These are phyloP conservation scores for Melopsittacus undulatus DNA, from an alignment of 2,797 vertebrate species.

Conservation along the genomic window DNA sequence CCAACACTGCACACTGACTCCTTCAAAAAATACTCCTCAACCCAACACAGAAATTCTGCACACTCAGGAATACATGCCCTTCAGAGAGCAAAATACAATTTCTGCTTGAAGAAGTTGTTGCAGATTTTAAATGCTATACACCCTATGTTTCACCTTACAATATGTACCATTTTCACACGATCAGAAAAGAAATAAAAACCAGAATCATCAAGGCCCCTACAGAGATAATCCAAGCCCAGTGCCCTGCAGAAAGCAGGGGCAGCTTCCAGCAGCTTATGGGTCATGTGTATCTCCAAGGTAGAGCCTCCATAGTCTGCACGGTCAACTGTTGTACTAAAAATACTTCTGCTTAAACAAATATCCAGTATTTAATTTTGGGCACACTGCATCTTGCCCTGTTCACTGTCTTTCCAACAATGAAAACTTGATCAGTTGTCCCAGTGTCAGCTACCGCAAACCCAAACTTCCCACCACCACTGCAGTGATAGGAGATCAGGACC, in stretches of 20 bases:
- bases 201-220: not conserved
- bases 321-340: not conserved
- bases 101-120: not conserved
- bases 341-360: not conserved
- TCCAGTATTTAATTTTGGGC: accelerated
- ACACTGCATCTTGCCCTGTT: not conserved
- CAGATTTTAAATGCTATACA: not conserved
- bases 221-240: accelerated
- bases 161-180: not conserved
- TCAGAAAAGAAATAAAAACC: no score
- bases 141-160: no score
- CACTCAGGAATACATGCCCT: not conserved
- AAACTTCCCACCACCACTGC: not conserved
- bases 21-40: not conserved
- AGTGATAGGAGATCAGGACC: not conserved
- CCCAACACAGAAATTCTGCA: not conserved
- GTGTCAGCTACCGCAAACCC: not conserved
- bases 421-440: not conserved
- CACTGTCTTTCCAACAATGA: not conserved
- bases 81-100: not conserved
- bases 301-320: no score
- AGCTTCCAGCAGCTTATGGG: not conserved
- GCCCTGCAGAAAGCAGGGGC: not conserved
- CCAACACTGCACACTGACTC: not conserved
- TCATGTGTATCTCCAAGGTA: not conserved